Evolutionary conservation across 2,113 vertebrate genomes (phyloP).

Genomic region (Manacus vitellinus): DNA sequence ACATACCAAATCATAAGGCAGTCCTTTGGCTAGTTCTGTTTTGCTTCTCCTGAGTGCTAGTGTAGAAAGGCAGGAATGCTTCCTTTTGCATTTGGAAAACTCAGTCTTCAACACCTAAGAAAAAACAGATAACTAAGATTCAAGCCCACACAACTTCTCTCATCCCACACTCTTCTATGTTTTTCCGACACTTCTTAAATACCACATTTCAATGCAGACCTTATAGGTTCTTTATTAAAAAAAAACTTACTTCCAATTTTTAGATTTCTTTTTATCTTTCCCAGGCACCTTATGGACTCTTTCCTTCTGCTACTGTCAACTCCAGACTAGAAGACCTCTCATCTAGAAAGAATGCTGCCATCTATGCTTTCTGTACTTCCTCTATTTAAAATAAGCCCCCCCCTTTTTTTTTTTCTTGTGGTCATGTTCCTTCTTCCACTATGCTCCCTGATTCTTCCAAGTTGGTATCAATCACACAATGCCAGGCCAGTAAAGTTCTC

Average conservation of each 20-base stretch:
- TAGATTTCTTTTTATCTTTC: not conserved
- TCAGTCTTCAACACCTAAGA: not conserved
- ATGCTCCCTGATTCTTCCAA: not conserved
- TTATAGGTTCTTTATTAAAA: not conserved
- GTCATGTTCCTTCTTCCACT: not conserved
- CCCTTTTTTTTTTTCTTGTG: not conserved
- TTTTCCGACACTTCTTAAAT: constrained; percentile 18
- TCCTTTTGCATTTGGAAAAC: constrained; percentile 6
- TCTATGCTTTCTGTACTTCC: not conserved
- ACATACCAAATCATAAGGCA: not conserved
- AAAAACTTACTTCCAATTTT: not conserved
- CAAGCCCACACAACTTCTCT: constrained; percentile 38
- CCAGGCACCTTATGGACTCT: not conserved
- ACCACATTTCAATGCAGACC: constrained; percentile 17
- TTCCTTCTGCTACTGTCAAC: not conserved
- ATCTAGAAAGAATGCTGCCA: not conserved
- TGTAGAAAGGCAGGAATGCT: not conserved
- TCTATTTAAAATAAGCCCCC: not conserved
- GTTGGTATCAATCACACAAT: not conserved
- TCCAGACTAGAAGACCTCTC: not conserved
- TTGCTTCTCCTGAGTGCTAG: not conserved
- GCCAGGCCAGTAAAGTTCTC: not conserved
- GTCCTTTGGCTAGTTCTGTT: not conserved
- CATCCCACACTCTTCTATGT: constrained; percentile 31
- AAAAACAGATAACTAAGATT: constrained; percentile 22